phyloP scores from a whole-genome alignment of 2,797 vertebrate genomes.

The Acanthurus leucopareius region DNA sequence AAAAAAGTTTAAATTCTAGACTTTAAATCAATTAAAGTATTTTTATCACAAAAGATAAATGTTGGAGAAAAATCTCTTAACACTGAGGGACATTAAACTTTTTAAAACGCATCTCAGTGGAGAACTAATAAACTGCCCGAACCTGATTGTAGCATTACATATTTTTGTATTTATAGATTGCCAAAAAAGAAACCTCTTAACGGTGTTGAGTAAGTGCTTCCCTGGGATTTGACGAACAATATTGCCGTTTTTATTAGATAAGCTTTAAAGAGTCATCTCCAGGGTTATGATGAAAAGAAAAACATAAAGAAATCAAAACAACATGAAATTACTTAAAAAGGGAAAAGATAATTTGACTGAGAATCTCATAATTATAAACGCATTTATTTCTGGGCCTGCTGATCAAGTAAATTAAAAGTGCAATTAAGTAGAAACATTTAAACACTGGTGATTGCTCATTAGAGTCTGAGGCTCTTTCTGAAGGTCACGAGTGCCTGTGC shows the following conservation, averaged over 20 bases:
- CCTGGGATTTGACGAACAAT: slow-evolving; percentile 48
- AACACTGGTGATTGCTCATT: slow-evolving; percentile 35
- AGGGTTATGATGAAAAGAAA: slow-evolving; percentile 23
- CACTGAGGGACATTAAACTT: background rate
- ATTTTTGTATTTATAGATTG: slow-evolving; percentile 37
- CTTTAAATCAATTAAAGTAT: too few species aligned
- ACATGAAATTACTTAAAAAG: slow-evolving; percentile 41
- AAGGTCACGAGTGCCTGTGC: slow-evolving; percentile 3
- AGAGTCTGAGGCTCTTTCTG: slow-evolving; percentile 25
- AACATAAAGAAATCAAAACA: slow-evolving; percentile 18
- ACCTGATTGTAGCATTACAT: slow-evolving; percentile 33
- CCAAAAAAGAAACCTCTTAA: slow-evolving; percentile 31
- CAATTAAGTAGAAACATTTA: slow-evolving; percentile 34
- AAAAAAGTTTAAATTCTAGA: too few species aligned
- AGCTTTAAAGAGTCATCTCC: slow-evolving; percentile 40
- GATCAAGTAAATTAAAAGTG: slow-evolving; percentile 59
- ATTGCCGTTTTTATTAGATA: slow-evolving; percentile 29
- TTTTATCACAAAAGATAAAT: too few species aligned
- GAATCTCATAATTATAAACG: slow-evolving; percentile 35
- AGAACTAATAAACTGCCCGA: slow-evolving; percentile 33
- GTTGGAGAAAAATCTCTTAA: slow-evolving; percentile 14
- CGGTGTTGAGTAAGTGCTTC: slow-evolving; percentile 45
- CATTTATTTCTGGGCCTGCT: slow-evolving; percentile 50
- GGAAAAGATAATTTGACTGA: slow-evolving; percentile 22
- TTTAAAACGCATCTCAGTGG: slow-evolving; percentile 18